Base-by-base conservation (phyloP, 2,888 invertebrate species). In the Mythimna ferrago region DNA sequence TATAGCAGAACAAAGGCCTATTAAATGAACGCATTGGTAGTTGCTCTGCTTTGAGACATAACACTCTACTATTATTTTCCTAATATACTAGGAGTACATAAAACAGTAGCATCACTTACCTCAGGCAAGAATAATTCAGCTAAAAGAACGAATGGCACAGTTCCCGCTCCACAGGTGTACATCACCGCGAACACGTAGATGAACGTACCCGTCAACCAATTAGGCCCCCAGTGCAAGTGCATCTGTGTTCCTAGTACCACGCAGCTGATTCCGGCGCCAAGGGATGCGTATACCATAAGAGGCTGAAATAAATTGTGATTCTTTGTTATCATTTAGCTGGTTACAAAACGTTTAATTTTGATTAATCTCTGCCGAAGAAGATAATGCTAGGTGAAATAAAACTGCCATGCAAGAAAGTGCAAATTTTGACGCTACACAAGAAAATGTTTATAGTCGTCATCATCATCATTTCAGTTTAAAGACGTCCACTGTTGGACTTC, bases 121-220 rank as follows among this genome's bases (percentile, higher is more conserved):
- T 94, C 93, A 7, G 94, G 94, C 68, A 93, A 72, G 68, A 93
- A 94, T 3, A 93, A 82, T 71, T 94, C 94, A n/a, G 90, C 90
- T 0, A 90, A 60, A 9, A 93, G 73, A 7, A 94, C 92, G 66
- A 85, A 93, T 0, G 94, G 94, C 9, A 94, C 90, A 0, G 90
- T 93, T 0, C 93, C 93, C 0, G 91, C 90, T 0, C 94, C 93
- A 5, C 91, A 73, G 0, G 88, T 89, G 78, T 90, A 93, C 19
- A 88, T 68, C 2, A 88, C 80, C 14, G 88, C 84, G 80, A 89
- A 94, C 1, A 86, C 7, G 80, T 91, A 92, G 14, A 94, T 89
- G 66, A 90, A 85, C 38, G 91, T 75, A 0, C 90, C 92, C 0
- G 92, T 89, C 35, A 92, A 10, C 89, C 92, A 91, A 68, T 80